These are phyloP conservation scores for Hoplodrina ambigua DNA, from an alignment of 2,888 invertebrate species.

Conservation along the genomic window DNA sequence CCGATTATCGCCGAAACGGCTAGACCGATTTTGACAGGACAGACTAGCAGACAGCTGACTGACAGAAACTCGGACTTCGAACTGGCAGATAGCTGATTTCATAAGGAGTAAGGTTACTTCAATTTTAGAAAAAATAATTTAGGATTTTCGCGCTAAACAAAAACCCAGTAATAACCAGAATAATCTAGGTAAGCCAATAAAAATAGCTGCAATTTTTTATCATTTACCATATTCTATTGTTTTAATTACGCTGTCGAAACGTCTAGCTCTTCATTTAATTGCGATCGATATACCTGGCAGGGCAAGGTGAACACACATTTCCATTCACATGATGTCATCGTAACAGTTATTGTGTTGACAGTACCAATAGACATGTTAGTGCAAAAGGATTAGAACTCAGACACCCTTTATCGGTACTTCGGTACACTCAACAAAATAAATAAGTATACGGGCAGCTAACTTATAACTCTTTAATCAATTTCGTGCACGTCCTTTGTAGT, in stretches of 20 bases:
- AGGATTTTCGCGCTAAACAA: too few species aligned
- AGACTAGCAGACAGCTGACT: too few species aligned
- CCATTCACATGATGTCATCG: constrained; percentile 67
- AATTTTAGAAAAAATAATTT: too few species aligned
- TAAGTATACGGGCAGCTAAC: background rate
- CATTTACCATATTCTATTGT: background rate
- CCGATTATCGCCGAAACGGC: too few species aligned
- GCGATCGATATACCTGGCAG: constrained; percentile 19
- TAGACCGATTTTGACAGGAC: too few species aligned
- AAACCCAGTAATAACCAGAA: too few species aligned
- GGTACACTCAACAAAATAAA: constrained; percentile 20
- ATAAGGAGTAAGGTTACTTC: too few species aligned
- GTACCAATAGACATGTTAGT: constrained; percentile 68
- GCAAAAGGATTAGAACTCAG: constrained; percentile 68
- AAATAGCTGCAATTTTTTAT: too few species aligned
- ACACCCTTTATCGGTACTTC: constrained; percentile 67
- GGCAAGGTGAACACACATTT: constrained; percentile 57
- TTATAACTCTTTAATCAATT: background rate
- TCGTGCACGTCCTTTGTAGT: background rate
- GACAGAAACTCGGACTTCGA: too few species aligned
- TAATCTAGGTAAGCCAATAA: too few species aligned
- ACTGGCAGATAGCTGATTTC: too few species aligned
- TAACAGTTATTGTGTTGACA: constrained; percentile 69
- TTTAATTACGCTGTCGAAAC: constrained; percentile 1
- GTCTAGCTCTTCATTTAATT: constrained; percentile 26